A percentile compares a stretch with the other conserved stretches of the same genome.
Evolutionary conservation across 2,113 vertebrate genomes (phyloP).

Genomic region (Cinclus mexicanus): DNA sequence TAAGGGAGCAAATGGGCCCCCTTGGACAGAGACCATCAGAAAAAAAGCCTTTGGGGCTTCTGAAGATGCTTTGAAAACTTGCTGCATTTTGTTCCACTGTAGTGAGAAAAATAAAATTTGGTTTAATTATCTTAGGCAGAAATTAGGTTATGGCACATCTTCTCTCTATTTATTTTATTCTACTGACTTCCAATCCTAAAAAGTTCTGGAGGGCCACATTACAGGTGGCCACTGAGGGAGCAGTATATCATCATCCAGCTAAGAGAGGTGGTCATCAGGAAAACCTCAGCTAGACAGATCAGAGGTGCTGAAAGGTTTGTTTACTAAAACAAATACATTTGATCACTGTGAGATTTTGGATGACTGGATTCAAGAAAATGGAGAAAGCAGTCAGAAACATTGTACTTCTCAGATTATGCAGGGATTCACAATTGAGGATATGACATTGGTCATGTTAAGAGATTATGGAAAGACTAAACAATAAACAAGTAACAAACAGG

Average conservation of each 20-base stretch:
- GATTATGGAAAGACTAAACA: not conserved
- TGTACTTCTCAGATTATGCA: not conserved
- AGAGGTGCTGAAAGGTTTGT: not conserved
- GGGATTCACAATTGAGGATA: not conserved
- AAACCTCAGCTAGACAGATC: not conserved
- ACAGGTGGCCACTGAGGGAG: not conserved
- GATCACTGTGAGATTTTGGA: not conserved
- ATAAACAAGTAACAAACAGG: not conserved
- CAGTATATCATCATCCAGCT: not conserved
- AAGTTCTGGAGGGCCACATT: not conserved
- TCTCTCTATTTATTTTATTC: not conserved
- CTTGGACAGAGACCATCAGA: not conserved
- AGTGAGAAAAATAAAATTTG: not conserved
- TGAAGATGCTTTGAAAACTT: not conserved
- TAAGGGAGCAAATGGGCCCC: not conserved
- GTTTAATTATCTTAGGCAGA: not conserved
- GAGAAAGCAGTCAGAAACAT: not conserved
- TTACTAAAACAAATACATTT: not conserved
- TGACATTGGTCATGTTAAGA: not conserved
- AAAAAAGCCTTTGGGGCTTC: not conserved
- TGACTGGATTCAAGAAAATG: not conserved
- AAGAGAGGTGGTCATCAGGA: not conserved
- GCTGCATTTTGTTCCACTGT: not conserved
- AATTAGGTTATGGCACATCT: not conserved
- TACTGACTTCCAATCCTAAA: not conserved